Evolutionary conservation across 2,888 invertebrate genomes (phyloP).

Genomic region (Phyllotreta cruciferae): DNA sequence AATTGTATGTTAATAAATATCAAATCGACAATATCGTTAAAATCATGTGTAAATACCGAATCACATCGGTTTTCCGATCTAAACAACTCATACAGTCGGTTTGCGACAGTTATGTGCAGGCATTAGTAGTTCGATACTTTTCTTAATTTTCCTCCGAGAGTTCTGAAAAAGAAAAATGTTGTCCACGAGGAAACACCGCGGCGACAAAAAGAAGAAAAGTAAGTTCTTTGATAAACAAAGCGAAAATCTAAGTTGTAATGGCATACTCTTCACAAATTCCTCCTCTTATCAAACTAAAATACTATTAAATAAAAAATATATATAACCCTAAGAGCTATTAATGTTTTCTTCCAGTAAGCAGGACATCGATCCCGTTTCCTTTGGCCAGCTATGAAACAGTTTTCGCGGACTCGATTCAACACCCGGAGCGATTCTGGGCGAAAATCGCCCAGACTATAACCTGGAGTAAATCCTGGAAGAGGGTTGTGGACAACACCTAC

Average conservation of each 20-base stretch:
- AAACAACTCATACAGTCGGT: neutral
- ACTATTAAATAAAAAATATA: neutral
- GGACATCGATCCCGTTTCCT: constrained; percentile 53
- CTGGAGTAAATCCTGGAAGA: constrained; percentile 87
- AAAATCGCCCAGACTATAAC: constrained; percentile 75
- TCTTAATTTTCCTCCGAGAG: constrained; percentile 1
- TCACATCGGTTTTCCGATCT: constrained; percentile 3
- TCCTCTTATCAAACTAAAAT: no score
- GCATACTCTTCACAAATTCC: no score
- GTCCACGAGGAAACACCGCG: constrained; percentile 20
- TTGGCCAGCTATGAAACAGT: constrained; percentile 69
- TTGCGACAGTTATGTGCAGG: constrained; percentile 5
- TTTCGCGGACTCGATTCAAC: constrained; percentile 72
- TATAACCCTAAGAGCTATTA: neutral
- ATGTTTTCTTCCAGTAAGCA: constrained; percentile 34
- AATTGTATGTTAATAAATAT: constrained; percentile 37
- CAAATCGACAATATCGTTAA: no score
- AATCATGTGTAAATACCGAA: no score
- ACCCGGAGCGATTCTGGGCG: constrained; percentile 87
- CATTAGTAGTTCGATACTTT: neutral
- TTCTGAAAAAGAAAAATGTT: constrained; percentile 7
- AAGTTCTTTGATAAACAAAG: neutral
- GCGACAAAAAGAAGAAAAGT: constrained; percentile 31
- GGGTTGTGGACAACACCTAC: constrained; percentile 82
- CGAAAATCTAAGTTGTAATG: neutral